phyloP scores from a whole-genome alignment of 2,797 vertebrate genomes.

The Anas bernieri region DNA sequence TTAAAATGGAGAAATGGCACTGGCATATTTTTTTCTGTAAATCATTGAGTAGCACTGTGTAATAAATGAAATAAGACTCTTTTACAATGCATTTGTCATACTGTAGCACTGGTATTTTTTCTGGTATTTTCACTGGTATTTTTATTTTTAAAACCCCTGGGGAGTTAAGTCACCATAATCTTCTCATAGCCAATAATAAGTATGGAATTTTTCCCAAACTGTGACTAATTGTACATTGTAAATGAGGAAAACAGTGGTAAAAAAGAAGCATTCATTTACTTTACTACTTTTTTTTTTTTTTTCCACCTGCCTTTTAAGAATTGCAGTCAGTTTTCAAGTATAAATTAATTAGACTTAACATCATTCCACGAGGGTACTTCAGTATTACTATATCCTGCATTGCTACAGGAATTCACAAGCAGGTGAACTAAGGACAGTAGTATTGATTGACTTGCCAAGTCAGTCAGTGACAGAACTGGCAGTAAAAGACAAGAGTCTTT shows the following conservation, averaged over 20 bases:
- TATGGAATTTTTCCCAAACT: neutral
- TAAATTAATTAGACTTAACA: neutral
- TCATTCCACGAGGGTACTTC: neutral
- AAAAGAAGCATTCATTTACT: neutral
- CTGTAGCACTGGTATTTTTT: neutral
- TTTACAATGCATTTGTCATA: neutral
- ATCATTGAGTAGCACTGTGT: neutral
- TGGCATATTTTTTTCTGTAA: neutral
- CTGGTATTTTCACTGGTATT: neutral
- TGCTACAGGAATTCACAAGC: neutral
- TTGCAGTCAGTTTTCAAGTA: neutral
- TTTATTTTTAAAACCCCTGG: neutral
- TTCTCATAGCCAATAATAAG: neutral
- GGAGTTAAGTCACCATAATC: neutral
- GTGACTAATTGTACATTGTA: neutral
- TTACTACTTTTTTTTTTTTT: neutral
- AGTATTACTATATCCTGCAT: neutral
- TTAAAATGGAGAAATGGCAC: neutral
- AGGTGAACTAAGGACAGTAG: neutral
- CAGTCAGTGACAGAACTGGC: conserved; percentile 17
- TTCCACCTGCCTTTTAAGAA: neutral
- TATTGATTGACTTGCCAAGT: conserved; percentile 11
- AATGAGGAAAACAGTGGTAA: neutral
- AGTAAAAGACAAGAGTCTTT: conserved; percentile 21
- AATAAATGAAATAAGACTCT: neutral